Conservation (phyloP, 1,140 invertebrate genomes). For the Drosophila virilis region DNA sequence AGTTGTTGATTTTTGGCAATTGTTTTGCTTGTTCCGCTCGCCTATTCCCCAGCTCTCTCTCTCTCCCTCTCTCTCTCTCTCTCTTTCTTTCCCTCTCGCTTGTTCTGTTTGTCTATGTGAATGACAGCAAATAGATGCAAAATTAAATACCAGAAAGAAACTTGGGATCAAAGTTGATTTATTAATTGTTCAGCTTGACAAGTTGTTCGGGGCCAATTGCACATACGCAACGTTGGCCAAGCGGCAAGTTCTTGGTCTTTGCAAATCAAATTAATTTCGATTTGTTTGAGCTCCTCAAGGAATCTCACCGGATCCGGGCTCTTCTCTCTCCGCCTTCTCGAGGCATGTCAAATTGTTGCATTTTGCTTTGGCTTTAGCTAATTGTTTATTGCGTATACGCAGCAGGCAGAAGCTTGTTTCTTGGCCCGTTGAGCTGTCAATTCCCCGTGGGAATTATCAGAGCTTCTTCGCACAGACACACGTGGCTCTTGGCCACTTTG, state of each 20-base stretch:
- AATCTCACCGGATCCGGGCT: slow-evolving; percentile 32
- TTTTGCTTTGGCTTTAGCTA: slow-evolving; percentile 52
- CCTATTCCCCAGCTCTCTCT: not conserved
- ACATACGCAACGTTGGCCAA: slow-evolving; percentile 21
- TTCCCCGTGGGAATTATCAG: slow-evolving; percentile 46
- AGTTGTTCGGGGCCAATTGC: slow-evolving; percentile 45
- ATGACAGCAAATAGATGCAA: slow-evolving; percentile 67
- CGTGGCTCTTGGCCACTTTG: slow-evolving; percentile 55
- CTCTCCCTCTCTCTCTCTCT: not conserved
- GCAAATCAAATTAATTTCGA: slow-evolving; percentile 70
- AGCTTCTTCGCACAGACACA: slow-evolving; percentile 18
- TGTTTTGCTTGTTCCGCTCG: slow-evolving; percentile 21
- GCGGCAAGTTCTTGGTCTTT: slow-evolving; percentile 6
- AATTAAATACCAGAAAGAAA: slow-evolving; percentile 58
- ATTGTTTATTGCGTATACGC: slow-evolving; percentile 79
- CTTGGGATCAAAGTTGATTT: slow-evolving; percentile 61
- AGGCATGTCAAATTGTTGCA: slow-evolving; percentile 52
- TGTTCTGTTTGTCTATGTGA: not conserved
- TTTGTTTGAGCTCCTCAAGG: slow-evolving; percentile 69
- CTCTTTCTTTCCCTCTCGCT: not conserved
- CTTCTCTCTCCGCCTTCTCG: not conserved
- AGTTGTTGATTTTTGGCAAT: slow-evolving; percentile 48
- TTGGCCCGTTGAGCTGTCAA: slow-evolving; percentile 59
- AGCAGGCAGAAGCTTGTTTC: too few species aligned
- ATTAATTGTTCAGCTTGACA: slow-evolving; percentile 74